Conservation (phyloP, 2,888 invertebrate species). For the Dendrolimus pini region DNA sequence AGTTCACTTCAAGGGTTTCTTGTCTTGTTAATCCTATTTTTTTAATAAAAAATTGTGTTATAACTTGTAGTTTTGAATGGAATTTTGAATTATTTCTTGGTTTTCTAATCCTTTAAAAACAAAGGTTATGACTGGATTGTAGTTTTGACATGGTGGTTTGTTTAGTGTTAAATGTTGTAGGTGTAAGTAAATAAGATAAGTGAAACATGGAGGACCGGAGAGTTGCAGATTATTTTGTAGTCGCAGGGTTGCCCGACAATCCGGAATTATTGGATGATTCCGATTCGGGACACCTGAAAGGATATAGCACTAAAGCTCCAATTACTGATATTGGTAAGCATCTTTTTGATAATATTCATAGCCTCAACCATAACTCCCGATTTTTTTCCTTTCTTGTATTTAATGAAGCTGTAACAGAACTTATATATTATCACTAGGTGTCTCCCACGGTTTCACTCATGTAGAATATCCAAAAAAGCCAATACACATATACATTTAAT, state of each 20-base stretch:
- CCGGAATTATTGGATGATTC: slow-evolving; percentile 87
- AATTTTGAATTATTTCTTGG: neutral
- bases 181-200: slow-evolving; percentile 11
- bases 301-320: slow-evolving; percentile 90
- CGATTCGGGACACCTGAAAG: slow-evolving; percentile 88
- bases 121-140: slow-evolving; percentile 1
- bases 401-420: no score
- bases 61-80: slow-evolving; percentile 3
- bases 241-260: slow-evolving; percentile 93
- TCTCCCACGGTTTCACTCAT: no score
- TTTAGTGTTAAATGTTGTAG: neutral
- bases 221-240: slow-evolving; percentile 98
- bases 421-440: no score
- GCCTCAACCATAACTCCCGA: no score
- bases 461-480: no score
- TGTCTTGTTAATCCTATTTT: slow-evolving; percentile 17
- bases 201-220: slow-evolving; percentile 86
- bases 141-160: slow-evolving; percentile 24
- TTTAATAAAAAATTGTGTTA: slow-evolving; percentile 6
- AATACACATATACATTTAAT: no score
- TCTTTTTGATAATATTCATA: no score
- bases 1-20: slow-evolving; percentile 53
- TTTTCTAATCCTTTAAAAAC: no score
- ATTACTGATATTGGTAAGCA: slow-evolving; percentile 93
- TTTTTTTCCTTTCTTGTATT: no score